Conservation (phyloP, 2,797 vertebrate species). For the Coendou prehensilis region DNA sequence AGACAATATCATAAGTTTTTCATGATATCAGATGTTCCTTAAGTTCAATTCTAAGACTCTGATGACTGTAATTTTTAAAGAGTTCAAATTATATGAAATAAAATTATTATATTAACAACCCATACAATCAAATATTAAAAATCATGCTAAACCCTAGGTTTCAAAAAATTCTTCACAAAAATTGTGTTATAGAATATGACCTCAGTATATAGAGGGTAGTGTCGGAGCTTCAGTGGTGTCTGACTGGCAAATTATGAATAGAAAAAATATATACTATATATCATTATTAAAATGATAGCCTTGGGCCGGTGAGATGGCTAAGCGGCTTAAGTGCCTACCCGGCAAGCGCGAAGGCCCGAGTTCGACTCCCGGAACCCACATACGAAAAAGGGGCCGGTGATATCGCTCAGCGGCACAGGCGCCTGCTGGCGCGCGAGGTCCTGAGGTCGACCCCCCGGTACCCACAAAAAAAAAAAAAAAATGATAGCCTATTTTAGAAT, state of each 20-base stretch:
- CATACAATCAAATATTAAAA: neutral
- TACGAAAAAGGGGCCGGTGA: no score
- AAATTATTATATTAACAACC: neutral
- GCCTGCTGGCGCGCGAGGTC: no score
- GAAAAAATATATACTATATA: neutral
- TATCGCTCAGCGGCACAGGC: no score
- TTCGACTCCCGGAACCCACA: no score
- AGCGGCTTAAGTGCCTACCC: no score
- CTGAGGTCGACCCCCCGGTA: no score
- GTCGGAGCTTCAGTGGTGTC: neutral
- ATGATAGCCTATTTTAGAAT: neutral
- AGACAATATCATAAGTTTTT: neutral
- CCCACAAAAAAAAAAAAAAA: no score
- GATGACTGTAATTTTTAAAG: neutral
- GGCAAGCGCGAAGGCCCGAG: no score
- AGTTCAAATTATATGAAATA: neutral
- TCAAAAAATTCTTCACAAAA: neutral
- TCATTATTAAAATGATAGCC: neutral
- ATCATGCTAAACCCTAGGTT: neutral
- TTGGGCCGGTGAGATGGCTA: no score
- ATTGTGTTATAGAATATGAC: neutral
- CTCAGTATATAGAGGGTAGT: neutral
- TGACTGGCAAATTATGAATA: neutral
- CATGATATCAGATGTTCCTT: neutral
- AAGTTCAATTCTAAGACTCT: neutral